Evolutionary conservation across 2,797 vertebrate genomes (phyloP).

Genomic region (Sebastes taczanowskii): DNA sequence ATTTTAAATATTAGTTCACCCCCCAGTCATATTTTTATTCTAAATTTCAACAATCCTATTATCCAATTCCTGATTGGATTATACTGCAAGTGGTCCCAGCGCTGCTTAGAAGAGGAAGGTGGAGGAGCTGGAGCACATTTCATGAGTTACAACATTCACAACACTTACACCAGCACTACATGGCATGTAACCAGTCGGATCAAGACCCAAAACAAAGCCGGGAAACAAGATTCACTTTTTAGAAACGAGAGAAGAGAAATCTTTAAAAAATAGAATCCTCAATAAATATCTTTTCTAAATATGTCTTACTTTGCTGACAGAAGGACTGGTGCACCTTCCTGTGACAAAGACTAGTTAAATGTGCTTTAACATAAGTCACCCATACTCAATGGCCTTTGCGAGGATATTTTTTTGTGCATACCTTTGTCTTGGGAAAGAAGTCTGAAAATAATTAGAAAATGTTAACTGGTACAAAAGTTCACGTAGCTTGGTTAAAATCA

Average conservation of each 20-base stretch:
- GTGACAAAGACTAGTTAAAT: neutral
- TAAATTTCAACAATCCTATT: neutral
- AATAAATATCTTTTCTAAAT: constrained; percentile 28
- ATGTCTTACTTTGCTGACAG: neutral
- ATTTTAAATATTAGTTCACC: neutral
- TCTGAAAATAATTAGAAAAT: neutral
- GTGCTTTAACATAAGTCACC: neutral
- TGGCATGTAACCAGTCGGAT: neutral
- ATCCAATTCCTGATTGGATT: neutral
- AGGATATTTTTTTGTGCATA: neutral
- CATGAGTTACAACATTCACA: neutral
- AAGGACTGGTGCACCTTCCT: neutral
- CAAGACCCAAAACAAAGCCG: neutral
- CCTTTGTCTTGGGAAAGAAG: neutral
- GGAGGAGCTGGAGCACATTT: neutral
- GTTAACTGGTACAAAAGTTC: neutral
- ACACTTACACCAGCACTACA: neutral
- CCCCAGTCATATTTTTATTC: neutral
- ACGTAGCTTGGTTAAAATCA: neutral
- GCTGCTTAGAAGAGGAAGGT: neutral
- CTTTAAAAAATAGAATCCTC: neutral
- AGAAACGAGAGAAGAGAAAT: neutral
- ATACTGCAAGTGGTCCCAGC: neutral
- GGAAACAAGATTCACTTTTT: neutral
- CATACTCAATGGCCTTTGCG: neutral